These are phyloP conservation scores for Drosophila pseudoananassae DNA, from an alignment of 1,140 invertebrate species.

Conservation along the genomic window DNA sequence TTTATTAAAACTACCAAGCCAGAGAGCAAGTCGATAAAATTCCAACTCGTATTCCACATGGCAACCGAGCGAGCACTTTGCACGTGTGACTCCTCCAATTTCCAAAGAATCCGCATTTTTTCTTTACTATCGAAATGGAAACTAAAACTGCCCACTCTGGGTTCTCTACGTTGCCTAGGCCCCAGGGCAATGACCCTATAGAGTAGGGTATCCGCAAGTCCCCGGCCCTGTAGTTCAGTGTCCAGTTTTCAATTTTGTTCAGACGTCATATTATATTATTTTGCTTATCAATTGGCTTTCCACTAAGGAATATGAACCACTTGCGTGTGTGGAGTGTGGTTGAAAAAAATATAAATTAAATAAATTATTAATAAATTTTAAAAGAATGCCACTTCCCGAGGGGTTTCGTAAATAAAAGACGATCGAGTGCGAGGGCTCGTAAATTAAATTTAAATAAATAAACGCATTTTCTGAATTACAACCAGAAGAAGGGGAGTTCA, in stretches of 20 bases:
- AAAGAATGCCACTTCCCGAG: no score
- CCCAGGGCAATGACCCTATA: constrained; percentile 41
- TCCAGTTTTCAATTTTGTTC: constrained; percentile 12
- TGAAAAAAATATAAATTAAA: no score
- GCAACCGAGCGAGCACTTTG: no score
- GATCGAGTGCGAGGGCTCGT: constrained; percentile 40
- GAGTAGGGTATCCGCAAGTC: no score
- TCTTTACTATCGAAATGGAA: constrained; percentile 5
- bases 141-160: constrained; percentile 38
- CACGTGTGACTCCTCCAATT: constrained; percentile 12
- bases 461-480: constrained; percentile 58
- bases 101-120: constrained; percentile 16
- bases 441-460: constrained; percentile 64
- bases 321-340: no score
- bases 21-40: neutral
- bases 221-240: constrained; percentile 6
- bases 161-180: constrained; percentile 34
- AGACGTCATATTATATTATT: constrained; percentile 58
- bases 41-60: neutral
- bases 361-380: no score
- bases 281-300: constrained; percentile 20
- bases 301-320: no score
- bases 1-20: no score
- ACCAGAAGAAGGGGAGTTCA: constrained; percentile 23
- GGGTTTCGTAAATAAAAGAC: constrained; percentile 18